Base-by-base conservation (phyloP, 1,140 invertebrate genomes). In the Artemia franciscana region DNA sequence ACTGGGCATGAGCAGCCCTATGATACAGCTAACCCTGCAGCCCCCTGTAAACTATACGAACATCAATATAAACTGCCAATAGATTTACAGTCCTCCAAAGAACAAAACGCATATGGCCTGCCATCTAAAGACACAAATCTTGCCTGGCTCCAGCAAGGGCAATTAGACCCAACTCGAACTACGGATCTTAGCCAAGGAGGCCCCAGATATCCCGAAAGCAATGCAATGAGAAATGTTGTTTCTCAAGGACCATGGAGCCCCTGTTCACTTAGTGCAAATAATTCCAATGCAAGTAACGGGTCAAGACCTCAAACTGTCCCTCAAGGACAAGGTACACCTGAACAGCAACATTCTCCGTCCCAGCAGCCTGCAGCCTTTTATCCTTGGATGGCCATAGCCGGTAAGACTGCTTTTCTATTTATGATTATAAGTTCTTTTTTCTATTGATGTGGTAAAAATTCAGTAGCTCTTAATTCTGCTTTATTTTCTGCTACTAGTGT, bases 311-410 rank as follows among this genome's bases (percentile, higher is more conserved):
- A 51, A 18, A 51, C 39, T 51, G 39, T 51, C 12, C 39, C 39
- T 18, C 25, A 39, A 23, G 26, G 28, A 25, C 61, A 62, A 57
- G 24, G 26, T 57, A 26, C 62, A 57, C 62, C 56, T 25, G 51
- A 63, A 21, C 60, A 60, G 15, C 60, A 60, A 30, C 60, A 60
- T 27, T 28, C 26, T n/a, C 21, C 62, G 57, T 26, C 24, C 5
- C 60, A 51, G 24, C 39, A 56, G 39, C 57, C 39, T 51, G 28
- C 60, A 60, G 63, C 58, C 70, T 92, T 93, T 78, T 93, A 93
- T 78, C 90, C 90, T 66, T 92, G 90, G 90, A 93, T 93, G 90
- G 89, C 89, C 77, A 92, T 93, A 80, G 89, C 90, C 91, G 90
- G 90, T 92, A 75, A 84, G 85, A 79, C 65, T 69, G 66, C n/a